Conservation (phyloP, 2,113 vertebrate genomes). For the Irena cyanogastra region DNA sequence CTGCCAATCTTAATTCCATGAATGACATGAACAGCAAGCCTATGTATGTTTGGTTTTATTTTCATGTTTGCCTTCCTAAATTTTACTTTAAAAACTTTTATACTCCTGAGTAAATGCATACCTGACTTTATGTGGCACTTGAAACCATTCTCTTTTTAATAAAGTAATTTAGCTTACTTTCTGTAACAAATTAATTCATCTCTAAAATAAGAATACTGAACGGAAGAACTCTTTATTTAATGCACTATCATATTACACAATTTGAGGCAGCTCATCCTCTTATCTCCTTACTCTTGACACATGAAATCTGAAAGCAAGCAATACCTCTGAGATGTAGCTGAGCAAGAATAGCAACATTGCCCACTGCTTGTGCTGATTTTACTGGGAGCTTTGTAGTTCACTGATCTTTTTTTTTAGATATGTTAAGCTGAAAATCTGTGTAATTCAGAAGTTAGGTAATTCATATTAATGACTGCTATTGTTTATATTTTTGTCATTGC, state of each 20-base stretch:
- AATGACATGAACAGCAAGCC: neutral
- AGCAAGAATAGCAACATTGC: neutral
- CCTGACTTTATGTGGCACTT: neutral
- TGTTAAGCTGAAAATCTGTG: neutral
- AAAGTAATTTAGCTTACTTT: neutral
- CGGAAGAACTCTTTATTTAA: neutral
- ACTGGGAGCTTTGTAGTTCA: neutral
- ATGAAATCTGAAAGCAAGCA: neutral
- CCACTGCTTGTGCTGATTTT: neutral
- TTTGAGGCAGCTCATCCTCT: neutral
- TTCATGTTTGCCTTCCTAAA: neutral
- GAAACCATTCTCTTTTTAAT: neutral
- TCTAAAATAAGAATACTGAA: neutral
- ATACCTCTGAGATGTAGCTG: neutral
- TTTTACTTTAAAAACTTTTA: neutral
- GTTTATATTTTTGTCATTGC: neutral
- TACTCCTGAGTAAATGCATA: neutral
- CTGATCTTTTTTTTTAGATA: neutral
- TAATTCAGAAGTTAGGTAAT: neutral
- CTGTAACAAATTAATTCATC: neutral
- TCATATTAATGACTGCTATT: neutral
- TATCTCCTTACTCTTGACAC: neutral
- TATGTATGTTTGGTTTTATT: neutral
- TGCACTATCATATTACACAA: neutral
- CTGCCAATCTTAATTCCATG: neutral